Base-by-base conservation (phyloP, 2,113 vertebrate genomes). In the Perca fluviatilis region DNA sequence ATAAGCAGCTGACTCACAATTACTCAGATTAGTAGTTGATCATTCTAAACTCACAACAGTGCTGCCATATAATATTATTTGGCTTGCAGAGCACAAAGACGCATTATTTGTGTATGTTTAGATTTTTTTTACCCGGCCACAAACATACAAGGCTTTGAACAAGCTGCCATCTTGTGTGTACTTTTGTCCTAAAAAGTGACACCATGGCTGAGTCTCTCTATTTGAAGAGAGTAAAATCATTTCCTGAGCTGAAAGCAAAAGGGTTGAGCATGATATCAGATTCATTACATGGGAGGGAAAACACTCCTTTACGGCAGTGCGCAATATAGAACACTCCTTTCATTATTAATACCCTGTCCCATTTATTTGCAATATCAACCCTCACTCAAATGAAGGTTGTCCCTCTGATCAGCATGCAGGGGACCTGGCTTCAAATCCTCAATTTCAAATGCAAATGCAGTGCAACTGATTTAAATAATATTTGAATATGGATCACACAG, bases 401-500 rank as follows among this genome's bases (percentile, higher is more conserved):
- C 83, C 82, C 86, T 80, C 91, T 93, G 90, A 93, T 95, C 94
- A 93, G 89, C 91, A 94, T 94, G 93, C 95, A 92, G 77, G 87
- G 70, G 87, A 94, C 92, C 93, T 90, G 91, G 83, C 93, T 92
- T 84, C 92, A 92, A 94, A 93, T 94, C 90, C 86, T 94, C 90
- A 95, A 95, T 95, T 95, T 92, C 80, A 93, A 88, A 95, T 95
- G 95, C 93, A 95, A 95, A 95, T 95, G 80, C 49, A 56, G 80
- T 83, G 84, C 82, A 80, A 67, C 90, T 94, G 83, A 94, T 95
- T 95, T 95, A 89, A 95, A 95, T 95, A 95, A 86, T 86, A 94
- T 95, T 94, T 95, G 93, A 94, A 95, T 95, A 95, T 95, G 94
- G 93, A 94, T 93, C 91, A 93, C 94, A 93, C 91, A 88, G 89